phyloP scores from a whole-genome alignment of 2,888 invertebrate genomes.

The Apantesis nais region DNA sequence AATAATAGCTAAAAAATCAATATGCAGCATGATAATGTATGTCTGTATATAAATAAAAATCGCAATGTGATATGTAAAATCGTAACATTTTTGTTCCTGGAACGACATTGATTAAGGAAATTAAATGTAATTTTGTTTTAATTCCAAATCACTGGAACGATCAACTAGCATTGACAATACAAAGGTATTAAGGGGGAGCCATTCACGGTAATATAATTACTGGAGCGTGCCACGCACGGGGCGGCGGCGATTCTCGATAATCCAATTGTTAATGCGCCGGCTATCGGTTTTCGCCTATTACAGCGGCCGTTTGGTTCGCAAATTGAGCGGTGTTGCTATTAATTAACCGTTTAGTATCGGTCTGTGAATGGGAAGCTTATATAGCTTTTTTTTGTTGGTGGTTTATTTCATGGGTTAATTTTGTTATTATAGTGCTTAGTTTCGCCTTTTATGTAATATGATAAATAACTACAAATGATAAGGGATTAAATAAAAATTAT shows the following conservation, averaged over 20 bases:
- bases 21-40: too few species aligned
- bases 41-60: too few species aligned
- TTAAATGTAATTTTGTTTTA: conserved; percentile 47
- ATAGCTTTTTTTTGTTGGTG: conserved; percentile 47
- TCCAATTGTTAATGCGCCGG: conserved; percentile 76
- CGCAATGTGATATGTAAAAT: not conserved
- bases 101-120: not conserved
- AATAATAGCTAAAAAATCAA: too few species aligned
- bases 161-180: conserved; percentile 60
- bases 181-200: conserved; percentile 67
- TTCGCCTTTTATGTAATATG: not conserved
- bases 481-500: not conserved
- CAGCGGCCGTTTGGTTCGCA: conserved; percentile 68
- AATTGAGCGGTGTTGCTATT: conserved; percentile 74
- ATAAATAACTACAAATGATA: not conserved
- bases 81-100: not conserved
- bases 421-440: conserved; percentile 30
- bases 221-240: conserved; percentile 69
- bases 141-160: conserved; percentile 58
- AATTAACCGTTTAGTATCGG: conserved; percentile 72
- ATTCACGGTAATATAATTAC: conserved; percentile 72
- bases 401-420: conserved; percentile 41
- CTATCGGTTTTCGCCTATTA: conserved; percentile 61
- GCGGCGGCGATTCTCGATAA: conserved; percentile 72
- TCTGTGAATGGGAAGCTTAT: conserved; percentile 46